Evolutionary conservation across 2,888 invertebrate species (phyloP).

Genomic region (Gari tellinella): DNA sequence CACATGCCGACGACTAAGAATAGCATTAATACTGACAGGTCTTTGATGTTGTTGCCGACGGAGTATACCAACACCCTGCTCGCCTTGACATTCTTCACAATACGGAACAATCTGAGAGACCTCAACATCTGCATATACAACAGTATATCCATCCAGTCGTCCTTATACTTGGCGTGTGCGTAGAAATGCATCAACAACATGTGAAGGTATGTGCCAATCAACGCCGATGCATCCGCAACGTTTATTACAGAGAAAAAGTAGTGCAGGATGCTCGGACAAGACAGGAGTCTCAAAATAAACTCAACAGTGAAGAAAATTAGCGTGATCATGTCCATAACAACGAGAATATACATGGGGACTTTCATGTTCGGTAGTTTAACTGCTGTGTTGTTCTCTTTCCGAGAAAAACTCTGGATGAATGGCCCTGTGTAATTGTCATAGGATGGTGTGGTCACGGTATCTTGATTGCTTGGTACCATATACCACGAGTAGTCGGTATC

Average conservation of each 20-base stretch:
- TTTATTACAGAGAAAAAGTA: slow-evolving; percentile 49
- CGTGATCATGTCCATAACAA: slow-evolving; percentile 33
- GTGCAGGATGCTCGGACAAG: slow-evolving; percentile 35
- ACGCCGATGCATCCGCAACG: slow-evolving; percentile 38
- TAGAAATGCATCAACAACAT: slow-evolving; percentile 13
- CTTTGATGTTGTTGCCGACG: slow-evolving; percentile 32
- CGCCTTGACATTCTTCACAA: slow-evolving; percentile 44
- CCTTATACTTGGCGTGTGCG: slow-evolving; percentile 27
- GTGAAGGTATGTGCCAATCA: slow-evolving; percentile 36
- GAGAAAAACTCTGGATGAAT: too few relatives aligned
- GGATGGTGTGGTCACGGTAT: too few relatives aligned
- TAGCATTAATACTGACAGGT: slow-evolving; percentile 34
- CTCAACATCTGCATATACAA: slow-evolving; percentile 46
- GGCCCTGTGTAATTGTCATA: too few relatives aligned
- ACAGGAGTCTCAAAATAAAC: slow-evolving; percentile 19
- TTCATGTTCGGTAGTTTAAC: slow-evolving; percentile 48
- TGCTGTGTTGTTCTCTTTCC: not conserved
- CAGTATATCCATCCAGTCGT: slow-evolving; percentile 37
- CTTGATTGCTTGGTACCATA: too few relatives aligned
- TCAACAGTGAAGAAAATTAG: slow-evolving; percentile 41
- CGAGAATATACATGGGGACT: slow-evolving; percentile 24
- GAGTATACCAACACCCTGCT: slow-evolving; percentile 43
- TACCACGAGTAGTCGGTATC: too few relatives aligned
- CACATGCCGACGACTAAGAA: slow-evolving; percentile 45
- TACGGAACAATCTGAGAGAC: slow-evolving; percentile 39